These are phyloP conservation scores for Parthenolecanium corni DNA, from an alignment of 2,888 invertebrate genomes.

Conservation along the genomic window DNA sequence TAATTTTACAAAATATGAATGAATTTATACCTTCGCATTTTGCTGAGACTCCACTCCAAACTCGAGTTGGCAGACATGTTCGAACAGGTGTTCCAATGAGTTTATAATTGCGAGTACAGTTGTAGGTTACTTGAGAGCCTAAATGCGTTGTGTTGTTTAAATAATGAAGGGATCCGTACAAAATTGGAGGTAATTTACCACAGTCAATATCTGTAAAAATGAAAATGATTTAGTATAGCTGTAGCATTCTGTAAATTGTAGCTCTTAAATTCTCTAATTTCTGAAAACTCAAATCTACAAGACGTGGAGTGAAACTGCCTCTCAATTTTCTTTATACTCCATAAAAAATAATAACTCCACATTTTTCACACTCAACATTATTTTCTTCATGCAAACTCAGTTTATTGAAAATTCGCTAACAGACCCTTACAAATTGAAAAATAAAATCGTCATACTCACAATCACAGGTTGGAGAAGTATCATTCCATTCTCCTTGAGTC, in stretches of 20 bases:
- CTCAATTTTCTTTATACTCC: too few species aligned
- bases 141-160: conserved; percentile 66
- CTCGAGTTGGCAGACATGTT: conserved; percentile 58
- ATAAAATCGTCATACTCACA: too few species aligned
- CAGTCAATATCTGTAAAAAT: conserved; percentile 72
- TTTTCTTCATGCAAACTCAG: too few species aligned
- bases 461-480: conserved; percentile 67
- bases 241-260: neutral
- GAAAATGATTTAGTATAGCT: neutral
- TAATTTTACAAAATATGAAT: neutral
- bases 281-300: too few species aligned
- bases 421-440: too few species aligned
- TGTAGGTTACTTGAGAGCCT: conserved; percentile 66
- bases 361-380: too few species aligned
- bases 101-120: conserved; percentile 66
- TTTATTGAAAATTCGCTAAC: too few species aligned
- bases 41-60: conserved; percentile 74
- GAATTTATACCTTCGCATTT: conserved; percentile 63
- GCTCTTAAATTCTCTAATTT: neutral
- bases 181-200: conserved; percentile 65
- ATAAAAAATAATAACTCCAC: too few species aligned
- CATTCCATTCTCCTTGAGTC: conserved; percentile 71
- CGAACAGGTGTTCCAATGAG: conserved; percentile 62
- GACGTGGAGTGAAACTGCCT: too few species aligned
- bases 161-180: conserved; percentile 65